Evolutionary conservation across 2,888 invertebrate genomes (phyloP), one percentile per base, ranked within the genome.

Genomic region (Xylota sylvarum): DNA sequence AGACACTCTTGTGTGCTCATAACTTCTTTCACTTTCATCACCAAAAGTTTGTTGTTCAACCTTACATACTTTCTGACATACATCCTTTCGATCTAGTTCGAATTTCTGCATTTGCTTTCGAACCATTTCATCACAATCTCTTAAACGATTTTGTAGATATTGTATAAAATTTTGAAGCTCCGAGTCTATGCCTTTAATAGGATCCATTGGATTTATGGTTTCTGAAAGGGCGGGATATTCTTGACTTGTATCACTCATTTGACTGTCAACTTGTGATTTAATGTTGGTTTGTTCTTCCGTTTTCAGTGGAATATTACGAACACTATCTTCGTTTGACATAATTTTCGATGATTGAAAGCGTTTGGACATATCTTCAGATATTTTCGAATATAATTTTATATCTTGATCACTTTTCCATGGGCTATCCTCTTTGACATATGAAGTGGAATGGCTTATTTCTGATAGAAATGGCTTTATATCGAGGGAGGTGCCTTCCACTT

Each of bases 71-170:
- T 19, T 7, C 48, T 14, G 14, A 56, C 19, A 23, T 3, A 32
- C 3, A 5, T 58, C 10, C 14, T 14, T 17, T n/a, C 17, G 58
- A 4, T 19, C 2, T 37, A 17, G 27, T 9, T 30, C 7, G 10
- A 19, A 1, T 37, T 48, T 14, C 30, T 2, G 3, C 0, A n/a
- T 9, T 19, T 81, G 58, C 1, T 43, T 67, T 50, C 55, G 43
- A 0, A 81, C 60, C 9, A 74, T 55, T 55, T 67, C 27, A n/a
- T 81, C 74, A 32, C 74, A 74, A n/a, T 74, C 62, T 27, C 3
- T 65, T 10, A 81, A 30, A 2, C 60, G 67, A 27, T 74, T 67
- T 6, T 74, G 35, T 2, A 81, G 52, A 10, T 52, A 32, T 52
- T 74, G 19, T 27, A 81, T 67, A 3, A 43, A 52, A 1, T 62